These are phyloP conservation scores for Anabas testudineus DNA, from an alignment of 2,797 vertebrate genomes.

Conservation along the genomic window DNA sequence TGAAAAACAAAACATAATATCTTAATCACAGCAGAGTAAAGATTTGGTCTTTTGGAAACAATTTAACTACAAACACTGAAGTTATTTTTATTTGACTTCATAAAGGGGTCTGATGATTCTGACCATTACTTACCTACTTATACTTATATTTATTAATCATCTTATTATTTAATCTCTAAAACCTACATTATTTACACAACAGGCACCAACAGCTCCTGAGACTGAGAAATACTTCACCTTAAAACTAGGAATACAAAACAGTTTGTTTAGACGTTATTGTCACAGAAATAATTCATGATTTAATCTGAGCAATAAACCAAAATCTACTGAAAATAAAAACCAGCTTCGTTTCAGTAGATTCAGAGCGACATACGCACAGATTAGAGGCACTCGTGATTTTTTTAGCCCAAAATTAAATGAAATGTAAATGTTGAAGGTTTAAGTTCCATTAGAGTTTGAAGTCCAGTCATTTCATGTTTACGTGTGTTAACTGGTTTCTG, in stretches of 20 bases:
- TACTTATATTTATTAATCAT: too few relatives aligned
- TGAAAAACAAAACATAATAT: too few relatives aligned
- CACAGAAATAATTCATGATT: not conserved
- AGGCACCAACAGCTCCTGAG: slow-evolving; percentile 39
- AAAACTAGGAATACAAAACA: not conserved
- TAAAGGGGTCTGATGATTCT: too few relatives aligned
- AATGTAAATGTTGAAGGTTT: too few relatives aligned
- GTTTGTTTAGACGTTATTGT: not conserved
- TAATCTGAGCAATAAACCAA: not conserved
- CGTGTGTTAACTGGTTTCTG: not conserved
- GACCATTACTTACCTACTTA: too few relatives aligned
- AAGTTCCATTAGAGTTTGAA: too few relatives aligned
- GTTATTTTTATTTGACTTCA: too few relatives aligned
- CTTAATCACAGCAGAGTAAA: too few relatives aligned
- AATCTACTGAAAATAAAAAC: slow-evolving; percentile 33
- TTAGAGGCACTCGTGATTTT: not conserved
- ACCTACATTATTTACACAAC: slow-evolving; percentile 18
- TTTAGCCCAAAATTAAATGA: too few relatives aligned
- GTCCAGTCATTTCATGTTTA: not conserved
- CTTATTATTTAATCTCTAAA: too few relatives aligned
- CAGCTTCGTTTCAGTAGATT: slow-evolving; percentile 34
- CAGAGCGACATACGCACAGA: not conserved
- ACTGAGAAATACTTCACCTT: not conserved
- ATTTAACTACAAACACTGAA: too few relatives aligned
- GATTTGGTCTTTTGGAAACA: too few relatives aligned